Conservation (phyloP, 1,140 invertebrate genomes). For the Potamilus streckersoni region DNA sequence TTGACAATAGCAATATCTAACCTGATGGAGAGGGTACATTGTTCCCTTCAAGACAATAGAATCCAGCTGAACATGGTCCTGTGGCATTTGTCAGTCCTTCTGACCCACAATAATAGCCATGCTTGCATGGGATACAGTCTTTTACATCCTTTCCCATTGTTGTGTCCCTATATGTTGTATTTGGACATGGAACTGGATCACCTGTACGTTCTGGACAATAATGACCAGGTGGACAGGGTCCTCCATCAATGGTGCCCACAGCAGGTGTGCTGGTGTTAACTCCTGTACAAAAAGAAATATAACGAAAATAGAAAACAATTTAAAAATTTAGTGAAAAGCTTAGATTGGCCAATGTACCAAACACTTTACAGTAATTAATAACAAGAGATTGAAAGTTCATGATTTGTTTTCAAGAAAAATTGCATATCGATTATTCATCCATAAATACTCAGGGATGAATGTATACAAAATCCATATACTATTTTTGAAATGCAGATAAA, state of each 20-base stretch:
- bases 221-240: slow-evolving; percentile 58
- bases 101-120: slow-evolving; percentile 58
- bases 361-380: no score
- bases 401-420: no score
- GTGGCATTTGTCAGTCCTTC: slow-evolving; percentile 43
- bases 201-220: slow-evolving; percentile 58
- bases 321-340: no score
- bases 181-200: slow-evolving; percentile 57
- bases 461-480: no score
- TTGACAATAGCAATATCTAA: slow-evolving; percentile 14
- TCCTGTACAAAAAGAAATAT: slow-evolving; percentile 36
- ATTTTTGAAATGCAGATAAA: no score
- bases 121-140: slow-evolving; percentile 55
- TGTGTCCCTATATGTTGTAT: slow-evolving; percentile 56
- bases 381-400: no score
- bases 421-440: no score
- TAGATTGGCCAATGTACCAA: no score
- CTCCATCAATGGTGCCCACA: slow-evolving; percentile 57
- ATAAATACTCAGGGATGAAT: no score
- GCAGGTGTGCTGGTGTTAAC: slow-evolving; percentile 55
- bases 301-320: not conserved
- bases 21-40: slow-evolving; percentile 54
- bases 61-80: slow-evolving; percentile 56
- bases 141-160: slow-evolving; percentile 23
- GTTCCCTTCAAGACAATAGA: slow-evolving; percentile 57